Evolutionary conservation across 2,888 invertebrate species (phyloP).

Genomic region (Nemotelus pantherinus): DNA sequence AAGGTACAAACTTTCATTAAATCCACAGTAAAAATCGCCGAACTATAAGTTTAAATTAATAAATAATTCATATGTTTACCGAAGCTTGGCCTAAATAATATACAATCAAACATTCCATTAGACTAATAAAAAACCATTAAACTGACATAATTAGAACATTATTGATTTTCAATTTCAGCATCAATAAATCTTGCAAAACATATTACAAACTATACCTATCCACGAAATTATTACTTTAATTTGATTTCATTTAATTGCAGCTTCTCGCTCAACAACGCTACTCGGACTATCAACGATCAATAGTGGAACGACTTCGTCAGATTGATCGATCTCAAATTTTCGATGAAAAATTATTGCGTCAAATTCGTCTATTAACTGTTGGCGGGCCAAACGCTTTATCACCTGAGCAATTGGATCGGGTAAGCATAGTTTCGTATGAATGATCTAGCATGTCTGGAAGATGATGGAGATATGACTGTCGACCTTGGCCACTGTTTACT

Average conservation of each 20-base stretch:
- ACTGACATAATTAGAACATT: too few species aligned
- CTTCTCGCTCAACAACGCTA: constrained; percentile 82
- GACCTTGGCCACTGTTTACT: neutral
- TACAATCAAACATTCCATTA: too few species aligned
- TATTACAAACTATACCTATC: too few species aligned
- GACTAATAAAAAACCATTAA: too few species aligned
- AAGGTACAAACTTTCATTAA: too few species aligned
- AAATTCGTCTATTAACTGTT: constrained; percentile 78
- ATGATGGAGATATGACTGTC: neutral
- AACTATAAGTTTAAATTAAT: too few species aligned
- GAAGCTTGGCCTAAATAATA: too few species aligned
- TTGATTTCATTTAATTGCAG: constrained; percentile 66
- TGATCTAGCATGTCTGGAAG: neutral
- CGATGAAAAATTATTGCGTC: constrained; percentile 76
- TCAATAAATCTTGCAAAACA: too few species aligned
- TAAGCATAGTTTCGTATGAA: constrained; percentile 62
- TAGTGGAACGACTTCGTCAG: constrained; percentile 79
- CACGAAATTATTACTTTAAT: too few species aligned
- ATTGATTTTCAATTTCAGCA: too few species aligned
- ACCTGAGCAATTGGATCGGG: constrained; percentile 83
- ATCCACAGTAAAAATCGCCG: too few species aligned
- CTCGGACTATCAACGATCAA: constrained; percentile 82
- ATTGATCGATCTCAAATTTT: constrained; percentile 74
- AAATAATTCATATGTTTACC: too few species aligned
- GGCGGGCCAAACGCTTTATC: constrained; percentile 88